Evolutionary conservation across 2,888 invertebrate genomes (phyloP).

Genomic region (Halictus quadricinctus): DNA sequence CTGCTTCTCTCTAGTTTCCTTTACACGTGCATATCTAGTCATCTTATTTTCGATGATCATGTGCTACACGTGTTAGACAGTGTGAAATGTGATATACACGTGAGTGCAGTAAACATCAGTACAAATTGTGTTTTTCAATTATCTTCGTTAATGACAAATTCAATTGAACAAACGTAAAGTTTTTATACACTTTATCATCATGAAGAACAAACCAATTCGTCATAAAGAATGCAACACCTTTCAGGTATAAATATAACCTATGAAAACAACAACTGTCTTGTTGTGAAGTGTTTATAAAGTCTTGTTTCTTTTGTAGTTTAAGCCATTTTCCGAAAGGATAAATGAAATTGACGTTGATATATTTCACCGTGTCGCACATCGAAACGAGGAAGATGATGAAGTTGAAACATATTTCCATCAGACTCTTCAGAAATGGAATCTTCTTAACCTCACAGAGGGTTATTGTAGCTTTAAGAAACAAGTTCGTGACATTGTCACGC

Average conservation of each 20-base stretch:
- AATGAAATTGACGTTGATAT: conserved; percentile 94
- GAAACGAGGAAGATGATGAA: conserved; percentile 88
- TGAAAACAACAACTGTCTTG: neutral
- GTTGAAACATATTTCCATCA: conserved; percentile 92
- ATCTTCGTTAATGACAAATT: neutral
- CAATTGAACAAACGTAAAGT: neutral
- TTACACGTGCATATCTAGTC: too few species aligned
- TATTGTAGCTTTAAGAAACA: conserved; percentile 91
- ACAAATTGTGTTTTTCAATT: neutral
- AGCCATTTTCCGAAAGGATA: conserved; percentile 94
- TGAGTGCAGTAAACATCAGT: conserved; percentile 16
- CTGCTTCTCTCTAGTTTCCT: too few species aligned
- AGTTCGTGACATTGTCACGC: conserved; percentile 89
- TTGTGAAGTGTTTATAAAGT: neutral
- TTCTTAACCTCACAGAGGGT: conserved; percentile 92
- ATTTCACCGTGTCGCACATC: conserved; percentile 91
- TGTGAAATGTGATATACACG: conserved; percentile 14
- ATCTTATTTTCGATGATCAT: neutral
- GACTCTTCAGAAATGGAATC: conserved; percentile 94
- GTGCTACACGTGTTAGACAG: neutral
- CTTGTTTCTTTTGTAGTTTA: conserved; percentile 86
- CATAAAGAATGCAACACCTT: conserved; percentile 91
- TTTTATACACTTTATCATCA: conserved; percentile 71
- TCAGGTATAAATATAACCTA: conserved; percentile 84
- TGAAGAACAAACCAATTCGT: conserved; percentile 89